A percentile compares a stretch with the other conserved stretches of the same genome.
Conservation (phyloP, 2,888 invertebrate species). For the Mechanitis messenoides region DNA sequence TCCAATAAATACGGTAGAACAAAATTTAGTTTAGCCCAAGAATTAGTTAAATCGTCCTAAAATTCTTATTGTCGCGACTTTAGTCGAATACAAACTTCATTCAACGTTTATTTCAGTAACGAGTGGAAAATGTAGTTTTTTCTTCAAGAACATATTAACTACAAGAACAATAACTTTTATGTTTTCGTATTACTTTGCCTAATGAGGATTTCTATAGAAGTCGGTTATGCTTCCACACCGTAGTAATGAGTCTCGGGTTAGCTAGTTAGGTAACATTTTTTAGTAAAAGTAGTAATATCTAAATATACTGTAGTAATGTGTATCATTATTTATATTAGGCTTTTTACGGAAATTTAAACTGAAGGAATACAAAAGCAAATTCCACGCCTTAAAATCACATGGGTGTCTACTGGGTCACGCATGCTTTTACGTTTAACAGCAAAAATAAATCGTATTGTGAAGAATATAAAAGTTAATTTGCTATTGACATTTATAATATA, state of each 20-base stretch:
- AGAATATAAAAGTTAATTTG: too few relatives aligned
- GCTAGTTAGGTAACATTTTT: too few relatives aligned
- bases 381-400: slow-evolving; percentile 56
- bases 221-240: neutral
- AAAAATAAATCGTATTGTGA: slow-evolving; percentile 5
- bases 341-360: neutral
- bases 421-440: slow-evolving; percentile 30
- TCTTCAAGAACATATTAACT: slow-evolving; percentile 1
- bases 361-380: slow-evolving; percentile 34
- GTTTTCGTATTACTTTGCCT: too few relatives aligned
- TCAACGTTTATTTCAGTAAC: slow-evolving; percentile 35
- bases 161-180: neutral
- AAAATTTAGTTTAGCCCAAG: slow-evolving; percentile 28
- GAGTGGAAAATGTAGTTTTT: neutral
- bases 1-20: slow-evolving; percentile 36
- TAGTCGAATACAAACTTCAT: slow-evolving; percentile 16
- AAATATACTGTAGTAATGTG: too few relatives aligned
- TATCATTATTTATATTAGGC: neutral
- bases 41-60: slow-evolving; percentile 27
- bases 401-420: slow-evolving; percentile 62
- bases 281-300: too few relatives aligned
- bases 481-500: too few relatives aligned
- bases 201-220: neutral
- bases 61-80: slow-evolving; percentile 16
- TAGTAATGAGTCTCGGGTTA: too few relatives aligned